Conservation (phyloP, 2,888 invertebrate species). For the Heliconius cydno region DNA sequence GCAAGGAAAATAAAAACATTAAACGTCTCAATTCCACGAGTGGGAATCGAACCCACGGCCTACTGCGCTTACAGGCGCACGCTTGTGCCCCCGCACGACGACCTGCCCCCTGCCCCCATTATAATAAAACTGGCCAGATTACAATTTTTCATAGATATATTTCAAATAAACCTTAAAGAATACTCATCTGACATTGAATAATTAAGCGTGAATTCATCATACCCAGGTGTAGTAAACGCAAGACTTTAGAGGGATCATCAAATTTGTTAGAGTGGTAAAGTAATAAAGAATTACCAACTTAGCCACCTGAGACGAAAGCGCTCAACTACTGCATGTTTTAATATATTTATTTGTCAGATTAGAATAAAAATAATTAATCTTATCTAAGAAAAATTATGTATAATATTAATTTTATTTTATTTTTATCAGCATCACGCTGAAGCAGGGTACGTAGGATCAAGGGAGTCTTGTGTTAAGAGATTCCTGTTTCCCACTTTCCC, state of each 20-base stretch:
- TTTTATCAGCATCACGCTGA: too few relatives aligned
- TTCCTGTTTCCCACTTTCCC: too few relatives aligned
- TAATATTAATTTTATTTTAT: too few relatives aligned
- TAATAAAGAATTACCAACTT: constrained; percentile 41
- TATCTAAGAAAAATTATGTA: too few relatives aligned
- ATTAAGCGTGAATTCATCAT: constrained; percentile 29
- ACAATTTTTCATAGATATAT: neutral
- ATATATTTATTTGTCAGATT: constrained; percentile 17
- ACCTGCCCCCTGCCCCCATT: too few relatives aligned
- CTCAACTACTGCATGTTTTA: constrained; percentile 7
- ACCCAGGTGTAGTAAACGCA: constrained; percentile 36
- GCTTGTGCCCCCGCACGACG: neutral
- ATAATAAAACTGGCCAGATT: neutral
- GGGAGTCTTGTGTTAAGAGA: too few relatives aligned
- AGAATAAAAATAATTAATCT: neutral
- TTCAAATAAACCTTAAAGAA: constrained; percentile 14
- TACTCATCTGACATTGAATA: constrained; percentile 21
- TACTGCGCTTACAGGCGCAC: too few relatives aligned
- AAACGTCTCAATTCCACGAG: too few relatives aligned
- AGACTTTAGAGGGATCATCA: constrained; percentile 40
- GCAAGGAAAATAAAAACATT: too few relatives aligned
- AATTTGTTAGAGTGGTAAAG: constrained; percentile 44
- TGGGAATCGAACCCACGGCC: too few relatives aligned
- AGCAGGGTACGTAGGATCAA: too few relatives aligned
- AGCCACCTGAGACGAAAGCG: constrained; percentile 41